Conservation (phyloP, 1,140 invertebrate genomes). For the Lutraria rhynchaena region DNA sequence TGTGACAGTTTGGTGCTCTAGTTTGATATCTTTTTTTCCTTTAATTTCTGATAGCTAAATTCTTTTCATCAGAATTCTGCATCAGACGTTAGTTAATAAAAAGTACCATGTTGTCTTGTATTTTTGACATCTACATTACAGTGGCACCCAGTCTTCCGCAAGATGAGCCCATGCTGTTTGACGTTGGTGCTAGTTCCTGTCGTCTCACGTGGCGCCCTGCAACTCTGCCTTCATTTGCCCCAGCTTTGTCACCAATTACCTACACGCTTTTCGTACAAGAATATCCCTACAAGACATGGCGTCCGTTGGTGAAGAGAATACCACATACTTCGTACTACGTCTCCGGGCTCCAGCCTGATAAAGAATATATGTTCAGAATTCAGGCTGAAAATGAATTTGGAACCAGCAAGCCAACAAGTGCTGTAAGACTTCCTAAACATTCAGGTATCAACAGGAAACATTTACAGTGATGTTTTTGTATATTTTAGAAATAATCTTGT, state of each 20-base stretch:
- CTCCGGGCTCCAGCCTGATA: conserved; percentile 95
- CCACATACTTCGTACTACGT: conserved; percentile 88
- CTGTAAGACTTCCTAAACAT: conserved; percentile 65
- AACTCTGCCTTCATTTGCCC: conserved; percentile 69
- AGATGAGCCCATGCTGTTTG: conserved; percentile 75
- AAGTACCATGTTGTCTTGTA: too few relatives aligned
- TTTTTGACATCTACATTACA: conserved; percentile 61
- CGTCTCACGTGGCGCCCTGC: conserved; percentile 77
- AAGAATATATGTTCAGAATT: conserved; percentile 95
- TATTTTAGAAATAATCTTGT: too few relatives aligned
- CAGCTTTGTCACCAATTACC: conserved; percentile 65
- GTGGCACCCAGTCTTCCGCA: conserved; percentile 70
- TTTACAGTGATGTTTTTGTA: too few relatives aligned
- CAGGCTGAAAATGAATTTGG: conserved; percentile 95
- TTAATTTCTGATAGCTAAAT: too few relatives aligned
- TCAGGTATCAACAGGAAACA: conserved; percentile 64
- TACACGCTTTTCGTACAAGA: conserved; percentile 74
- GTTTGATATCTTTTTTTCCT: too few relatives aligned
- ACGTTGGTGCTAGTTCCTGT: conserved; percentile 70
- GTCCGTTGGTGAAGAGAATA: conserved; percentile 69
- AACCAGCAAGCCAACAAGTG: conserved; percentile 73
- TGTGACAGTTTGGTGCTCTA: too few relatives aligned
- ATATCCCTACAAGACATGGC: conserved; percentile 70
- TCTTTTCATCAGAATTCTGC: too few relatives aligned
- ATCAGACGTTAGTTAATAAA: too few relatives aligned